phyloP scores from a whole-genome alignment of 2,888 invertebrate genomes.

The Platerodrilus igneus region DNA sequence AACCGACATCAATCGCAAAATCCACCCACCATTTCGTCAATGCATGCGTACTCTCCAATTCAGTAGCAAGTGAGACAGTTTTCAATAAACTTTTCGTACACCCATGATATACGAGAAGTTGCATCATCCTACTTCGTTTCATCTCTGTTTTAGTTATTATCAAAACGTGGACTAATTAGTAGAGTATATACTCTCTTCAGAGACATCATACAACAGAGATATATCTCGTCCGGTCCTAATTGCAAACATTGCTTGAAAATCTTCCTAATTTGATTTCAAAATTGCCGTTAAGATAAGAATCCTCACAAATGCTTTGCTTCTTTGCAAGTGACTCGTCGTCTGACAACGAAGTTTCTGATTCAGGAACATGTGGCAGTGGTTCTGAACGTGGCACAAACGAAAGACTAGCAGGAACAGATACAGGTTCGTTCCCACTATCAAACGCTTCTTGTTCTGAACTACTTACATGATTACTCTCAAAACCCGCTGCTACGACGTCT shows the following conservation, averaged over 20 bases:
- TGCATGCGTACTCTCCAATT: too few species aligned
- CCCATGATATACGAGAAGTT: too few species aligned
- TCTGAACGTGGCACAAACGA: too few species aligned
- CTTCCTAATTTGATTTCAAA: conserved; percentile 8
- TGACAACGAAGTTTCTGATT: too few species aligned
- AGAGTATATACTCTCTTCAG: background rate
- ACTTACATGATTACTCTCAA: too few species aligned
- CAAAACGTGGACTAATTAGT: background rate
- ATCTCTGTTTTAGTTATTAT: background rate
- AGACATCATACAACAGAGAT: conserved; percentile 1
- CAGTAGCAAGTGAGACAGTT: conserved; percentile 2
- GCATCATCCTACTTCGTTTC: conserved; percentile 1
- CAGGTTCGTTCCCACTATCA: too few species aligned
- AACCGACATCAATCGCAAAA: background rate
- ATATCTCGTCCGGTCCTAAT: conserved; percentile 5
- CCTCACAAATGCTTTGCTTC: too few species aligned
- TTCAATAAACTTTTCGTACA: background rate
- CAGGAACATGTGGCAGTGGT: too few species aligned
- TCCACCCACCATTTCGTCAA: background rate
- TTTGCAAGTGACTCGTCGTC: too few species aligned
- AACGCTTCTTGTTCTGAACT: too few species aligned
- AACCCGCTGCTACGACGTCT: too few species aligned
- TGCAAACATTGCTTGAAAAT: conserved; percentile 6
- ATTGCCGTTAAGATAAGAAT: conserved; percentile 5
- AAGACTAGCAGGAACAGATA: too few species aligned